A percentile compares a stretch with the other conserved stretches of the same genome.
Conservation (phyloP, 2,888 invertebrate genomes). For the Panopea generosa region DNA sequence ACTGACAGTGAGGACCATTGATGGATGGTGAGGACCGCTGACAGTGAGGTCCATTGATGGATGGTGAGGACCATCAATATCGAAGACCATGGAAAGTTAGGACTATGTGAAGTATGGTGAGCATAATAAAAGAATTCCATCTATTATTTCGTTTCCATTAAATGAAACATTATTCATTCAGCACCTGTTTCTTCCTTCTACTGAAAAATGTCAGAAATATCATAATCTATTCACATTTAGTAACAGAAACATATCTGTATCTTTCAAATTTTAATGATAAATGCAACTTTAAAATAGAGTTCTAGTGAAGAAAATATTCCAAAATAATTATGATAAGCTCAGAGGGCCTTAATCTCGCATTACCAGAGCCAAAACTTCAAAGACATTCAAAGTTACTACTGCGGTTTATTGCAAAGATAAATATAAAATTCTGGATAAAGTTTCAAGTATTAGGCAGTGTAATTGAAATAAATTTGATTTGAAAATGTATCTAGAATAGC, state of each 20-base stretch:
- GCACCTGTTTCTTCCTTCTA: no score
- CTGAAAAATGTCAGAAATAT: no score
- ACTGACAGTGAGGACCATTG: no score
- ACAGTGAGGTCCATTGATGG: no score
- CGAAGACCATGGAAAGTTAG: no score
- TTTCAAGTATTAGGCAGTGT: conserved; percentile 44
- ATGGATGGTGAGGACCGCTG: no score
- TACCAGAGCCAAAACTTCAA: conserved; percentile 47
- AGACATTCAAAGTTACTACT: conserved; percentile 29
- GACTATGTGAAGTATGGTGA: no score
- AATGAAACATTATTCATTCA: no score
- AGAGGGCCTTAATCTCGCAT: conserved; percentile 21
- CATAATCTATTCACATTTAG: neutral
- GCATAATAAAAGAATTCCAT: no score
- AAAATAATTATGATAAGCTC: conserved; percentile 36
- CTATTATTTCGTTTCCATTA: no score
- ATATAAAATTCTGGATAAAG: conserved; percentile 35
- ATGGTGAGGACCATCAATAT: no score
- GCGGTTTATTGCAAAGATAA: conserved; percentile 42
- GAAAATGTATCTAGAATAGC: conserved; percentile 39
- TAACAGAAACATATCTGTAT: neutral
- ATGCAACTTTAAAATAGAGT: neutral
- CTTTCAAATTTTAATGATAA: conserved; percentile 1
- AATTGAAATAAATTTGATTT: conserved; percentile 55
- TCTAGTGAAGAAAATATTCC: conserved; percentile 13